Conservation (phyloP, 2,797 vertebrate genomes). For the Phataginus tetradactyla region DNA sequence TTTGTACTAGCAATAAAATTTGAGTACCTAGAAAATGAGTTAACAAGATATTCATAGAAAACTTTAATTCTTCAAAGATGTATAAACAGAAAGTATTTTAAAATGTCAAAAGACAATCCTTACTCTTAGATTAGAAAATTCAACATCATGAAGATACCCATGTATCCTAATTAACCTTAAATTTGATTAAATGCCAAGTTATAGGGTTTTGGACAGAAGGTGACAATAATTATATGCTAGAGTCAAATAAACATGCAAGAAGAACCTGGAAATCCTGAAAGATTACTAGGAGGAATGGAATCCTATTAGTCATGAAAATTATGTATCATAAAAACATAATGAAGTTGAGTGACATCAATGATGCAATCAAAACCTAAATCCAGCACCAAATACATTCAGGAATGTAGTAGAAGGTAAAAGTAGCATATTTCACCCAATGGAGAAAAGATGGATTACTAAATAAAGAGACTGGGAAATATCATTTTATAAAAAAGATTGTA, state of each 20-base stretch:
- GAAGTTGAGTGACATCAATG: background rate
- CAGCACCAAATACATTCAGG: background rate
- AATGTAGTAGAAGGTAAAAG: background rate
- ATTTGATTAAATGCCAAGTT: background rate
- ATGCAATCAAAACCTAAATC: background rate
- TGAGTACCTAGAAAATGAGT: background rate
- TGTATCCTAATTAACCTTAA: background rate
- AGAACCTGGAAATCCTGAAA: background rate
- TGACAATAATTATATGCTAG: background rate
- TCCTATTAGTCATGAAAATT: background rate
- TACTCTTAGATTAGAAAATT: conserved; percentile 16
- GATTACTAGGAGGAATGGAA: background rate
- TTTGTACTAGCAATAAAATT: background rate
- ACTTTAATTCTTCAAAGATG: background rate
- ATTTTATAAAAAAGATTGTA: conserved; percentile 4
- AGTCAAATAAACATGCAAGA: conserved; percentile 22
- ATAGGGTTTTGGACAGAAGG: background rate
- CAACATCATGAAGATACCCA: background rate
- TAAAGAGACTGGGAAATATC: background rate
- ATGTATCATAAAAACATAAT: background rate
- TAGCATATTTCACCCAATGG: background rate
- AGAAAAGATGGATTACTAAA: background rate
- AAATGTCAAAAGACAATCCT: background rate
- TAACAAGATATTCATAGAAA: conserved; percentile 28
- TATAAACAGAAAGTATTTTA: conserved; percentile 20